Base-by-base conservation (phyloP, 2,888 invertebrate genomes). In the Xanthia togata region DNA sequence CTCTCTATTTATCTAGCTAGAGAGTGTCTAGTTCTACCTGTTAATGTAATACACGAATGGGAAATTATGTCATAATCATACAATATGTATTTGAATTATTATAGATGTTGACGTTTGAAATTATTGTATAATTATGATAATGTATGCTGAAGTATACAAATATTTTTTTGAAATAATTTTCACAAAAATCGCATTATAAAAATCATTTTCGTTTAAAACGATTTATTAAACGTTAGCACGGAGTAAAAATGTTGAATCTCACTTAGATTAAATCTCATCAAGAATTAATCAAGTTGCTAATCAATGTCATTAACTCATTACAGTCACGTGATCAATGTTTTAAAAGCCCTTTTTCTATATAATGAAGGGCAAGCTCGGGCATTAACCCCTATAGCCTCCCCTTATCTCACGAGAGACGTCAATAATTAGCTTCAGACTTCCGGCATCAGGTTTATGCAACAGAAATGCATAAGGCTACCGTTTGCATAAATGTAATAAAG, bases 401-500 rank as follows among this genome's bases (percentile, higher is more conserved):
- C 77, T 84, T 59, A 69, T 74, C 65, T 73, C 59, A 23, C 38
- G 55, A 79, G 71, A 81, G 55, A 53, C 69, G 70, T 75, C 60
- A 71, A 69, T 83, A 76, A 85, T 86, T 70, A 53, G 47, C 76
- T 71, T 79, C 78, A 84, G 79, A 87, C 88, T 86, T 89, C 88
- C 89, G 87, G 83, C 71, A 76, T 65, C 65, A 75, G 70, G 62
- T 84, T 90, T 90, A 89, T 88, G 91, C 88, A 92, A 92, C 86
- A 78, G 60, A 87, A 83, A 82, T 75, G 81, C 82, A 85, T 90
- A 86, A 89, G 89, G 89, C 86, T 86, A 87, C 89, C 86, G 78
- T 91, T 91, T 87, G 86, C 88, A 92, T 90, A 88, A 91, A 90
- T 88, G 3, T 88, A 87, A 87, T 91, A 73, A 85, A 82, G 75